phyloP scores from a whole-genome alignment of 2,888 invertebrate genomes.

The Drosophila putrida region DNA sequence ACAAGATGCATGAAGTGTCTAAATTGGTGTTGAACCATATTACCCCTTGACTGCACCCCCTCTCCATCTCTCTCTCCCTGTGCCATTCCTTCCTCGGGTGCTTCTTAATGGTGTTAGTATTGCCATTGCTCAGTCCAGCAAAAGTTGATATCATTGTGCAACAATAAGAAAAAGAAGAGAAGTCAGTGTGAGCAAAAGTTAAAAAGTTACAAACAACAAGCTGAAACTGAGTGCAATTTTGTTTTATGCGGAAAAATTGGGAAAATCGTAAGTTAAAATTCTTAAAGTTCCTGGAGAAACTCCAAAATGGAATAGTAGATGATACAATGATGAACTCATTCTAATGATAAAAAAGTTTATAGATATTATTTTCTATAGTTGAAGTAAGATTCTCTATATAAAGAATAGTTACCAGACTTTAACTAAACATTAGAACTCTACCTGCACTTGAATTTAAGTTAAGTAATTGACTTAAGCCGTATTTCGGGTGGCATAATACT shows the following conservation, averaged over 20 bases:
- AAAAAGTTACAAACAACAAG: not conserved
- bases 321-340: too few relatives aligned
- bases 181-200: not conserved
- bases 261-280: not conserved
- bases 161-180: not conserved
- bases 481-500: not conserved
- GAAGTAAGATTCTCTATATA: too few relatives aligned
- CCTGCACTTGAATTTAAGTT: not conserved
- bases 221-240: not conserved
- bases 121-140: slow-evolving; percentile 6
- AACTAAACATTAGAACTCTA: not conserved
- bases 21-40: slow-evolving; percentile 85
- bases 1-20: slow-evolving; percentile 85
- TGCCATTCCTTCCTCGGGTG: not conserved
- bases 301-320: too few relatives aligned
- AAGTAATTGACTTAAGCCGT: slow-evolving; percentile 7
- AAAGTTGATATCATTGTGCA: slow-evolving; percentile 4
- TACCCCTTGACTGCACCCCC: slow-evolving; percentile 67
- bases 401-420: too few relatives aligned
- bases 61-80: not conserved
- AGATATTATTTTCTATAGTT: too few relatives aligned
- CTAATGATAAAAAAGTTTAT: too few relatives aligned
- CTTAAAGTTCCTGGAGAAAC: not conserved
- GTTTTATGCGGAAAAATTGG: not conserved
- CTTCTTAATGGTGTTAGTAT: slow-evolving; percentile 29